A percentile compares a stretch with the other conserved stretches of the same genome.
phyloP scores from a whole-genome alignment of 2,113 vertebrate species.

The Panurus biarmicus region DNA sequence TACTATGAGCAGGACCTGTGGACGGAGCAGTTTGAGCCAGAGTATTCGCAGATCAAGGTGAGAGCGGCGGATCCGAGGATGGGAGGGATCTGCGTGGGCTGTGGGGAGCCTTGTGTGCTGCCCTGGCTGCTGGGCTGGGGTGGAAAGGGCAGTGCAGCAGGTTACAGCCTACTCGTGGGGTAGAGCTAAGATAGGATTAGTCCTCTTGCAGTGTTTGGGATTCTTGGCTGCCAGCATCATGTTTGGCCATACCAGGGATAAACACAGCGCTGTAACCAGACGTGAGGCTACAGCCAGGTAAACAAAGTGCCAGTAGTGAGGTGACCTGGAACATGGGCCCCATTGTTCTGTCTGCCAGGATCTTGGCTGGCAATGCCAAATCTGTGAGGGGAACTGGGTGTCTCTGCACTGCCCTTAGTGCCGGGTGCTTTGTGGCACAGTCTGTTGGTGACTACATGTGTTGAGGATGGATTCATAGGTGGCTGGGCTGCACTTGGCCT shows the following conservation, averaged over 20 bases:
- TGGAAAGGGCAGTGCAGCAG: background rate
- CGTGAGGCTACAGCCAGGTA: background rate
- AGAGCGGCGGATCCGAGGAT: background rate
- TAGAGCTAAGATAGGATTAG: background rate
- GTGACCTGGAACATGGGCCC: background rate
- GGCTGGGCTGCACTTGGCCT: background rate
- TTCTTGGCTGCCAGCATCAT: background rate
- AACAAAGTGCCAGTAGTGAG: background rate
- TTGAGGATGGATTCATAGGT: fast-evolving
- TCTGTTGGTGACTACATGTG: fast-evolving
- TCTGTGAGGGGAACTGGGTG: background rate
- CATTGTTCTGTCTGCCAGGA: background rate
- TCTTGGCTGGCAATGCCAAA: background rate
- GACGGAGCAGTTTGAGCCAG: slow-evolving; percentile 92
- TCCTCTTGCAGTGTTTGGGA: background rate
- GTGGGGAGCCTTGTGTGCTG: fast-evolving
- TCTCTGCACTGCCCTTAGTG: background rate
- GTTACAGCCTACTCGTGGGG: background rate
- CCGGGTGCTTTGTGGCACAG: background rate
- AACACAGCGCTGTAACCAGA: background rate
- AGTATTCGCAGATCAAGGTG: slow-evolving; percentile 98
- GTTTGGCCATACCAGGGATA: background rate
- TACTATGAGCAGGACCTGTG: slow-evolving; percentile 98
- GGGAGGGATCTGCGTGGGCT: fast-evolving
- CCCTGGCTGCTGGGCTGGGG: background rate